Evolutionary conservation across 1,140 invertebrate genomes (phyloP), one percentile per base, ranked within the genome.

Genomic region (Papilio aristodemus): DNA sequence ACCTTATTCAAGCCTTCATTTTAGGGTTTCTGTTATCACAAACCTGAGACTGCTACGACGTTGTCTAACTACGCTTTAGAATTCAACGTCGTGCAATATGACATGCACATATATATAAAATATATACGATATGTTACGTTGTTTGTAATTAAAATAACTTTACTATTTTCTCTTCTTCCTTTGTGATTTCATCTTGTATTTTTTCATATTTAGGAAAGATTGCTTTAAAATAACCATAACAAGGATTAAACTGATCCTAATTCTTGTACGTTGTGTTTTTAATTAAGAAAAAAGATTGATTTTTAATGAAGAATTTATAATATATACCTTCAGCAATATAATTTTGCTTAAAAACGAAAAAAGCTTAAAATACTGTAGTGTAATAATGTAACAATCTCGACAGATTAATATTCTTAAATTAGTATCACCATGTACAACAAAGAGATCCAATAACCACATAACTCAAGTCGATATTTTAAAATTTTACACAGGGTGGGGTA

Each of bases 1-100:
- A 79, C 78, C 77, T 80, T 77, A 70, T 74, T 87, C 81, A 83
- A 79, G 78, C 79, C 80, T 84, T 85, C 84, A 83, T 85, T 82
- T 86, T 80, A 78, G 86, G 85, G 80, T 84, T 87, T 66, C 63
- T 66, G 41, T 66, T 66, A 66, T 66, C 63, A 66, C 63, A 66
- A 46, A 50, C 62, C 63, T 32, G 63, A 66, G 63, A 66, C 63
- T 46, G 63, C 57, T 19, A 37, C 22, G 62, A 41, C 59, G 59
- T 62, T 62, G 59, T 46, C 63, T 66, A 66, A 66, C 39, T 50
- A 46, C 63, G 63, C 41, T 66, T 17, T 46, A 22, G 22, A 66
- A 66, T 59, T 32, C 25, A 59, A 59, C 25, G 57, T 36, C 46
- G 27, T 17, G 57, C 57, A 32, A 25, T 25, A 36, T 54, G 46